These are phyloP conservation scores for Capromys pilorides DNA, from an alignment of 2,797 vertebrate genomes.

Conservation along the genomic window DNA sequence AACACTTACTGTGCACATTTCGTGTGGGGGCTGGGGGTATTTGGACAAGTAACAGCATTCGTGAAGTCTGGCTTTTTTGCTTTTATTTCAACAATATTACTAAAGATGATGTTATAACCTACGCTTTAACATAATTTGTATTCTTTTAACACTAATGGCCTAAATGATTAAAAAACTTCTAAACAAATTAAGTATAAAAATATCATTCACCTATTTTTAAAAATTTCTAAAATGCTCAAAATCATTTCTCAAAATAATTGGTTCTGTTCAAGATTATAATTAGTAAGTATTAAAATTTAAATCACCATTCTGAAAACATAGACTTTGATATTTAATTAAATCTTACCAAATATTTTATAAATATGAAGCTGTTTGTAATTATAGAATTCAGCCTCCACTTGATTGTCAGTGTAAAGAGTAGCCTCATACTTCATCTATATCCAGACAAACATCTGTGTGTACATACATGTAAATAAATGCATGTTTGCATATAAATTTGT, in stretches of 20 bases:
- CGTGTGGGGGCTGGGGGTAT: not conserved
- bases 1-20: not conserved
- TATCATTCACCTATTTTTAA: not conserved
- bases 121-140: conserved; percentile 17
- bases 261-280: not conserved
- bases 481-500: not conserved
- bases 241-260: conserved; percentile 15
- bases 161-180: conserved; percentile 52
- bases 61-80: conserved; percentile 21
- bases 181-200: conserved; percentile 46
- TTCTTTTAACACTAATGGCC: not conserved
- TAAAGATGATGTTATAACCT: conserved; percentile 20
- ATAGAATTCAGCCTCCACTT: not conserved
- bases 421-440: not conserved
- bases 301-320: conserved; percentile 32
- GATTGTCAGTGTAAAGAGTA: conserved; percentile 20
- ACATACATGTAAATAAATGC: not conserved
- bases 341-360: conserved; percentile 48
- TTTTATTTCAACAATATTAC: conserved; percentile 47
- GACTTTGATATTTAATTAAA: conserved; percentile 46
- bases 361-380: conserved; percentile 36
- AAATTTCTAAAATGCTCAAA: conserved; percentile 54
- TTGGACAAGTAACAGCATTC: conserved; percentile 35
- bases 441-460: not conserved
- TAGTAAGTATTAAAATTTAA: conserved; percentile 2